These are phyloP conservation scores for Paragorgia papillata DNA, from an alignment of 92 coral and sea anemone genomes.

Conservation along the genomic window DNA sequence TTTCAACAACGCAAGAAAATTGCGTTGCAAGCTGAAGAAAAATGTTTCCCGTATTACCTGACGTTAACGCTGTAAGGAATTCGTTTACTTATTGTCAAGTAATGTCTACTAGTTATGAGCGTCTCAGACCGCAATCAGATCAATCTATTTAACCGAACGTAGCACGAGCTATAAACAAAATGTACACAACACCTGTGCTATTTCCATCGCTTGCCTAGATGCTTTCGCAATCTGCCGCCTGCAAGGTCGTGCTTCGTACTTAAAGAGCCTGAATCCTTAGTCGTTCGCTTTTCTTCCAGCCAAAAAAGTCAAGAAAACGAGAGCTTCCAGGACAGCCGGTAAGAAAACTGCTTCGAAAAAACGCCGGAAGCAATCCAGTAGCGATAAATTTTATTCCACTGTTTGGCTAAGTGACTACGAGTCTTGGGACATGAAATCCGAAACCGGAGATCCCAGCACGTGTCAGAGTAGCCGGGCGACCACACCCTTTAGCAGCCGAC, in stretches of 20 bases:
- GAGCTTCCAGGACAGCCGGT: background rate
- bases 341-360: constrained; percentile 20
- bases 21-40: no score
- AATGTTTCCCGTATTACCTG: no score
- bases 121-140: no score
- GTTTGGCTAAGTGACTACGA: constrained; percentile 99
- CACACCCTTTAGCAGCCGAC: constrained; percentile 88
- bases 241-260: background rate
- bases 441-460: constrained; percentile 75
- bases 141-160: no score
- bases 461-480: constrained; percentile 85
- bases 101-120: no score
- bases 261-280: background rate
- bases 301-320: constrained; percentile 65
- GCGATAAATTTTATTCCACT: constrained; percentile 97
- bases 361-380: constrained; percentile 17
- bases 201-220: background rate
- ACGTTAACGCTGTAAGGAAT: no score
- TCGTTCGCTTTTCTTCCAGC: constrained; percentile 49
- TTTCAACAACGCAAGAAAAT: no score
- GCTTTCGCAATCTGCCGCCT: background rate
- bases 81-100: no score
- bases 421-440: constrained; percentile 91
- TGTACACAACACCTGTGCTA: no score
- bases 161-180: no score